Conservation (phyloP, 2,797 vertebrate genomes). For the Pseudochirops corinnae region DNA sequence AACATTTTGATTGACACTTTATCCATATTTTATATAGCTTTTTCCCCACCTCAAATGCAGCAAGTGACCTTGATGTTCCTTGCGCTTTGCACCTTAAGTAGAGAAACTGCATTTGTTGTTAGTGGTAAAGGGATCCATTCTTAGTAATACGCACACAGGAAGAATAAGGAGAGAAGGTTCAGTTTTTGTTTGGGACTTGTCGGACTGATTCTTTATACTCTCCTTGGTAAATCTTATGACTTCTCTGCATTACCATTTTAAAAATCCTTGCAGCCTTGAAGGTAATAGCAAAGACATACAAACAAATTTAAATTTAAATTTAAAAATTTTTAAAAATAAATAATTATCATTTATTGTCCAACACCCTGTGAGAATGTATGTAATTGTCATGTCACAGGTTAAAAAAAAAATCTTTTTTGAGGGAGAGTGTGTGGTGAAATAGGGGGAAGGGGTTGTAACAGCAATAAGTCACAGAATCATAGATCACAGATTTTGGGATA, state of each 20-base stretch:
- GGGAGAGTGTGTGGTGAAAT: background rate
- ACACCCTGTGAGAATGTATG: background rate
- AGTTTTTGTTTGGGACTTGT: slow-evolving; percentile 66
- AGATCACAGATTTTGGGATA: background rate
- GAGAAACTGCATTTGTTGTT: slow-evolving; percentile 75
- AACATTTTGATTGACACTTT: slow-evolving; percentile 80
- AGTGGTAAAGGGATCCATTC: slow-evolving; percentile 76
- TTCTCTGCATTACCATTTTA: slow-evolving; percentile 45
- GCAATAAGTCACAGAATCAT: background rate
- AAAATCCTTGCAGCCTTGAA: slow-evolving; percentile 50
- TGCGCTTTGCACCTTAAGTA: slow-evolving; percentile 78
- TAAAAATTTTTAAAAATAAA: background rate
- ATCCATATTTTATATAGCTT: slow-evolving; percentile 82
- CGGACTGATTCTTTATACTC: slow-evolving; percentile 56
- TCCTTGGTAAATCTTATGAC: slow-evolving; percentile 58
- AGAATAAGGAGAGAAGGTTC: slow-evolving; percentile 62
- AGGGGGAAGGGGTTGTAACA: background rate
- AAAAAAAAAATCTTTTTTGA: background rate
- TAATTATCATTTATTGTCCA: background rate
- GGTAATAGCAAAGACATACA: slow-evolving; percentile 47
- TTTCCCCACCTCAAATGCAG: slow-evolving; percentile 77
- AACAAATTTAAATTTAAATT: slow-evolving; percentile 54
- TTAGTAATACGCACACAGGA: slow-evolving; percentile 1
- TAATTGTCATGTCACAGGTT: background rate
- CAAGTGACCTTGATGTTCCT: slow-evolving; percentile 83